These are phyloP conservation scores for Echinops telfairi DNA, from an alignment of 2,113 vertebrate genomes.

Conservation along the genomic window DNA sequence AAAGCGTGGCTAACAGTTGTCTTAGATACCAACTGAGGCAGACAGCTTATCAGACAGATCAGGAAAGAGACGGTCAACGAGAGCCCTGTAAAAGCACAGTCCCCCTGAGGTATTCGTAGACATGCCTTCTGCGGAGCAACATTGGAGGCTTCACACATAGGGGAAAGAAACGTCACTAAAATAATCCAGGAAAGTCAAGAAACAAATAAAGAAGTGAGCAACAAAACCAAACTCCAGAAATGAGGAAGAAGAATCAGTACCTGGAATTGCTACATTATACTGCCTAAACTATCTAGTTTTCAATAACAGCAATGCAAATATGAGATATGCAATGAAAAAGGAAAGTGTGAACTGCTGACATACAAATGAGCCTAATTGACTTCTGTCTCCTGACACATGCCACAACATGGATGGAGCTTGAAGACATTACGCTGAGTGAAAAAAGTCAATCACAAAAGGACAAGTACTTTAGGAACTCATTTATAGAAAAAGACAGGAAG, in stretches of 20 bases:
- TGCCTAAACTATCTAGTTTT: constrained; percentile 3
- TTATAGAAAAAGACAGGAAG: background rate
- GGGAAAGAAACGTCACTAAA: background rate
- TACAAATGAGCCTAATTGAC: background rate
- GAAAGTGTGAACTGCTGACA: background rate
- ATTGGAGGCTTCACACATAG: background rate
- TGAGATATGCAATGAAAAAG: background rate
- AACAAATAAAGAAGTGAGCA: background rate
- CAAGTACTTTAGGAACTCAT: background rate
- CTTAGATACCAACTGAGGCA: background rate
- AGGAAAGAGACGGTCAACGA: background rate
- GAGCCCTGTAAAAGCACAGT: background rate
- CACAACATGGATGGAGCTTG: background rate
- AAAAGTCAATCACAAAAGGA: background rate
- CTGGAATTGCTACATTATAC: background rate
- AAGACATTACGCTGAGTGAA: background rate
- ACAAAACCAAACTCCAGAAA: background rate
- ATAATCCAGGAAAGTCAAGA: background rate
- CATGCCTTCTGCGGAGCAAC: background rate
- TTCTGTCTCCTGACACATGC: background rate
- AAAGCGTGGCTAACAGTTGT: background rate
- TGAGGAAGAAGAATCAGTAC: background rate
- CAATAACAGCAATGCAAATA: background rate
- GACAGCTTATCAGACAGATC: background rate
- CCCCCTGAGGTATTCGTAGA: background rate